A percentile compares a stretch with the other conserved stretches of the same genome.
Evolutionary conservation across 2,888 invertebrate species (phyloP).

Genomic region (Apodemia duryi): DNA sequence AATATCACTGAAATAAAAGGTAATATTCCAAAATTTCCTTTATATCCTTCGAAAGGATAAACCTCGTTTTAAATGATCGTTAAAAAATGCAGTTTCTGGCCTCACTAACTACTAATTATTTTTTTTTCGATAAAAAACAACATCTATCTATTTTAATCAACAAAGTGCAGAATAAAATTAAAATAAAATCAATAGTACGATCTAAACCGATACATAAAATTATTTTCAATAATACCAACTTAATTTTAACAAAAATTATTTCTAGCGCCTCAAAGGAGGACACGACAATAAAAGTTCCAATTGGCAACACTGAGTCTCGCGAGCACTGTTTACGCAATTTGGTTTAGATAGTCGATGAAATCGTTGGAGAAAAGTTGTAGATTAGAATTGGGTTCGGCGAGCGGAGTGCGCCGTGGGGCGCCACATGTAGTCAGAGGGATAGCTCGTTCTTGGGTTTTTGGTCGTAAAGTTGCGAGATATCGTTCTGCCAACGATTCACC

Average conservation of each 20-base stretch:
- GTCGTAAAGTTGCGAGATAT: slow-evolving; percentile 62
- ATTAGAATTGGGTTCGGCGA: slow-evolving; percentile 46
- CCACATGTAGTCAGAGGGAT: slow-evolving; percentile 44
- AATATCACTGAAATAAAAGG: slow-evolving; percentile 71
- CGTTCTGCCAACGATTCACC: slow-evolving; percentile 71
- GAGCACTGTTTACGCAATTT: slow-evolving; percentile 68
- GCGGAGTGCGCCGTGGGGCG: slow-evolving; percentile 46
- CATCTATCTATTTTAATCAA: slow-evolving; percentile 59
- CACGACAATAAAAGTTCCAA: slow-evolving; percentile 45
- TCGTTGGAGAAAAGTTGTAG: slow-evolving; percentile 82
- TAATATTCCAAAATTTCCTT: slow-evolving; percentile 60
- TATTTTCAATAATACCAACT: slow-evolving; percentile 77
- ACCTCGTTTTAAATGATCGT: slow-evolving; percentile 50
- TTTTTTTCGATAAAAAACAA: slow-evolving; percentile 64
- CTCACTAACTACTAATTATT: slow-evolving; percentile 60
- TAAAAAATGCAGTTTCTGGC: slow-evolving; percentile 73
- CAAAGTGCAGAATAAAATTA: slow-evolving; percentile 77
- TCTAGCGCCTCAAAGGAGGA: slow-evolving; percentile 48
- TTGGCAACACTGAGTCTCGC: slow-evolving; percentile 37
- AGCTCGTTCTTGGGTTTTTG: slow-evolving; percentile 51
- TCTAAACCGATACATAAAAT: slow-evolving; percentile 76
- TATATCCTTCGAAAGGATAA: slow-evolving; percentile 57
- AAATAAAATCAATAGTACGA: slow-evolving; percentile 76
- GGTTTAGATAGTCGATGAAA: slow-evolving; percentile 81
- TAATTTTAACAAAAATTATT: slow-evolving; percentile 75